Evolutionary conservation across 2,113 vertebrate species (phyloP).

Genomic region (Trogon surrucura): DNA sequence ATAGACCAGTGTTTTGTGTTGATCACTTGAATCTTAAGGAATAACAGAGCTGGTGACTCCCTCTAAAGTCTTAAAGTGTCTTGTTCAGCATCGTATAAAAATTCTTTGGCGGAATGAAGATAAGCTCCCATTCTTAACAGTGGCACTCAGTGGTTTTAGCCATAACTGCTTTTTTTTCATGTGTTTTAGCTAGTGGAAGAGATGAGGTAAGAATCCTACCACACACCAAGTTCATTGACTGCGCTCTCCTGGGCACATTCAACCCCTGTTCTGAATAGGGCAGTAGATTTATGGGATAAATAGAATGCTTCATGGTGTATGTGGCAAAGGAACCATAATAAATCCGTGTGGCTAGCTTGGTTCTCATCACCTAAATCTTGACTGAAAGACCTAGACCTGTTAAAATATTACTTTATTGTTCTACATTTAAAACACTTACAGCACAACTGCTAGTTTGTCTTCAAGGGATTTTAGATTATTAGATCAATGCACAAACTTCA

Average conservation of each 20-base stretch:
- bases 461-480: background rate
- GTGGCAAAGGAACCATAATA: background rate
- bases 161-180: background rate
- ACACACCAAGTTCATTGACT: background rate
- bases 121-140: background rate
- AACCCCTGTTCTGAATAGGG: background rate
- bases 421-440: background rate
- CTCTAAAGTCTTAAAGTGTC: background rate
- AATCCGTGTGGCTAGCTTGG: background rate
- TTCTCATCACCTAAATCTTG: background rate
- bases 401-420: background rate
- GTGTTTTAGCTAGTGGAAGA: background rate
- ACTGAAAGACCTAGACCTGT: background rate
- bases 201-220: background rate
- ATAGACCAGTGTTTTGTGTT: background rate
- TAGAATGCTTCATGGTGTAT: background rate
- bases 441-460: background rate
- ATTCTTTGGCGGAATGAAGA: background rate
- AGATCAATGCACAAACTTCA: background rate
- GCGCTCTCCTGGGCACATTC: background rate
- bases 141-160: background rate
- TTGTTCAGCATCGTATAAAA: background rate
- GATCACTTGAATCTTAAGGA: background rate
- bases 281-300: background rate
- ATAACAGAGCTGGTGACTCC: background rate